A percentile compares a stretch with the other conserved stretches of the same genome.
Conservation (phyloP, 2,888 invertebrate species). For the Alsophila aescularia region DNA sequence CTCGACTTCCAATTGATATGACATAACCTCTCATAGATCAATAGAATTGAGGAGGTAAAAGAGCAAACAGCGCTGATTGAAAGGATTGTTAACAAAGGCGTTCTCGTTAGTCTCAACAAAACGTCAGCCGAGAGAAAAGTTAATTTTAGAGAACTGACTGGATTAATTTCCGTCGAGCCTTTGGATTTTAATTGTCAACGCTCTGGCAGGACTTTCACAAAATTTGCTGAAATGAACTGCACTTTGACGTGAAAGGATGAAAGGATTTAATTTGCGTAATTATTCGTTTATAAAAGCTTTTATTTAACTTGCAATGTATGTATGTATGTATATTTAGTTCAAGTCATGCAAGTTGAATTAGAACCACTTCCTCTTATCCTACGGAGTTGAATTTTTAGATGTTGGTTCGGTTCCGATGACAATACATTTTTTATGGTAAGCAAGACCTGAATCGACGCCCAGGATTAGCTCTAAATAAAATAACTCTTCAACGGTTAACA, state of each 20-base stretch:
- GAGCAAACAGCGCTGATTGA: slow-evolving; percentile 24
- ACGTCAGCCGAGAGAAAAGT: slow-evolving; percentile 30
- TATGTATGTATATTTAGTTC: no score
- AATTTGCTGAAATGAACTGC: not conserved
- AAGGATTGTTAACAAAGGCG: slow-evolving; percentile 25
- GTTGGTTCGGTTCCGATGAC: no score
- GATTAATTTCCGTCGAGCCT: slow-evolving; percentile 43
- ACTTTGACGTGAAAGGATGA: slow-evolving; percentile 2
- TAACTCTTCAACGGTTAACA: no score
- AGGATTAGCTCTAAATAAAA: no score
- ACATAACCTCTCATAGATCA: slow-evolving; percentile 18
- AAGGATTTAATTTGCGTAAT: not conserved
- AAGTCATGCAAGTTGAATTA: no score
- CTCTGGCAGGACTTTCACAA: slow-evolving; percentile 3
- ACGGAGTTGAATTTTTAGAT: no score
- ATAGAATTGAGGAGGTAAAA: slow-evolving; percentile 15
- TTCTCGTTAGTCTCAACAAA: slow-evolving; percentile 30
- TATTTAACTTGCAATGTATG: no score
- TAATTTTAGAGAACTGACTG: slow-evolving; percentile 42
- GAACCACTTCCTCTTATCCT: no score
- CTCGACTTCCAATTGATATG: slow-evolving; percentile 8
- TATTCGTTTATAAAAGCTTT: not conserved
- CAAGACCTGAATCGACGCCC: no score
- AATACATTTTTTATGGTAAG: no score
- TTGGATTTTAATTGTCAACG: slow-evolving; percentile 39